Base-by-base conservation (phyloP, 2,888 invertebrate species). In the Isotomurus palustris region DNA sequence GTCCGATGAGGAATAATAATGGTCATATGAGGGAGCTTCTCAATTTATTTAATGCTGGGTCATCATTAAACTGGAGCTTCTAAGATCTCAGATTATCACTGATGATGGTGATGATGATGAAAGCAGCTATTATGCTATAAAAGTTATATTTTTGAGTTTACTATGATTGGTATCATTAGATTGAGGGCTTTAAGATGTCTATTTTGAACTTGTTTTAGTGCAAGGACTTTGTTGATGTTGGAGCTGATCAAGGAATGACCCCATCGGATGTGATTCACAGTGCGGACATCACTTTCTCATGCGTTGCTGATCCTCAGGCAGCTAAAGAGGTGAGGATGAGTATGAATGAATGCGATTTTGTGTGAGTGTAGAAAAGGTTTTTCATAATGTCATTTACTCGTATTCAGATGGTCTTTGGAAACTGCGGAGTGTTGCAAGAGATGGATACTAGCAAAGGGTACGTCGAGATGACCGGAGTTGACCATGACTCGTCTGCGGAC, bases 391-490 rank as follows among this genome's bases (percentile, higher is more conserved):
- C 12, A 12, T 8, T 32, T 8, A 32, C 8, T 12, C 10, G 35
- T 32, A 32, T 12, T 48, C 76, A 94, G 93, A 87, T 94, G 81
- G 91, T 96, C 27, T 92, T 93, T 78, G 94, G 94, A 32, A 94
- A 94, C 76, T 92, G 91, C 73, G 95, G 95, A 2, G 91, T 95
- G 2, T 78, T 94, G 53, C 84, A 86, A 72, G 88, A 89, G 73
- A 86, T 87, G 65, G 75, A 81, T 19, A 76, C 80, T 14, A 81
- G 81, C 24, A 96, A 95, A 76, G 91, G 91, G 51, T 96, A 91
- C 76, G 91, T 96, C 10, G 95, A 96, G 78, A 92, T 96, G 93
- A 93, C 94, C 5, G 89, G 91, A 2, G 88, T 95, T 67, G 95
- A 95, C 77, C 85, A 90, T 0, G 91, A 94, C 75, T 92, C 94